These are phyloP conservation scores for Chironomus tepperi DNA, from an alignment of 1,140 invertebrate genomes.

Conservation along the genomic window DNA sequence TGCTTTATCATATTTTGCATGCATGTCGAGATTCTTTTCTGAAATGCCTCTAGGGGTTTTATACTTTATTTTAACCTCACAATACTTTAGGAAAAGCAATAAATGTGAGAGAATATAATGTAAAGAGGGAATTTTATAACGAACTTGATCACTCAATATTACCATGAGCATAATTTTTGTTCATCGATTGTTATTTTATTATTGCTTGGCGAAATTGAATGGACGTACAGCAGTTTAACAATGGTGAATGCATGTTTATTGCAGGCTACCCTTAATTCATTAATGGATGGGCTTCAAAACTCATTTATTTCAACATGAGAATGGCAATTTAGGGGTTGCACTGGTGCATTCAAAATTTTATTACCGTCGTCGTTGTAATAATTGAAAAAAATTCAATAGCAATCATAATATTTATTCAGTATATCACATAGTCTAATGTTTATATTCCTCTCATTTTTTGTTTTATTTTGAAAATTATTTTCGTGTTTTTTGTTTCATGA, in stretches of 20 bases:
- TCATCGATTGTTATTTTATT: background rate
- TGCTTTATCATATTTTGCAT: constrained; percentile 13
- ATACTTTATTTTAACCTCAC: background rate
- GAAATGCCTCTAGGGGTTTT: background rate
- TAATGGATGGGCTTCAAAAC: background rate
- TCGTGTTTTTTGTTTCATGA: background rate
- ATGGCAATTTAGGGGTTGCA: no score
- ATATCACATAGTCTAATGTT: background rate
- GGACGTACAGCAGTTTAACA: background rate
- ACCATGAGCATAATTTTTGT: background rate
- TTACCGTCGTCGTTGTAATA: no score
- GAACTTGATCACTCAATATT: constrained; percentile 4
- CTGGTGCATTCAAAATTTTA: no score
- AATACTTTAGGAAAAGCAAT: background rate
- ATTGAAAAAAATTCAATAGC: no score
- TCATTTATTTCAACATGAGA: no score
- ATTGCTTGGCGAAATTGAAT: background rate
- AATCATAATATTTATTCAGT: no score
- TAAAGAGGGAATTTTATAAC: background rate
- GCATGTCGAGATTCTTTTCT: constrained; percentile 1
- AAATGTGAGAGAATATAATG: background rate
- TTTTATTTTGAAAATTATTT: background rate
- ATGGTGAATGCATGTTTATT: background rate
- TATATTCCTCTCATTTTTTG: background rate
- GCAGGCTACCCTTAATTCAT: background rate